These are phyloP conservation scores for Drosophila anceps DNA, from an alignment of 2,888 invertebrate species.

Conservation along the genomic window DNA sequence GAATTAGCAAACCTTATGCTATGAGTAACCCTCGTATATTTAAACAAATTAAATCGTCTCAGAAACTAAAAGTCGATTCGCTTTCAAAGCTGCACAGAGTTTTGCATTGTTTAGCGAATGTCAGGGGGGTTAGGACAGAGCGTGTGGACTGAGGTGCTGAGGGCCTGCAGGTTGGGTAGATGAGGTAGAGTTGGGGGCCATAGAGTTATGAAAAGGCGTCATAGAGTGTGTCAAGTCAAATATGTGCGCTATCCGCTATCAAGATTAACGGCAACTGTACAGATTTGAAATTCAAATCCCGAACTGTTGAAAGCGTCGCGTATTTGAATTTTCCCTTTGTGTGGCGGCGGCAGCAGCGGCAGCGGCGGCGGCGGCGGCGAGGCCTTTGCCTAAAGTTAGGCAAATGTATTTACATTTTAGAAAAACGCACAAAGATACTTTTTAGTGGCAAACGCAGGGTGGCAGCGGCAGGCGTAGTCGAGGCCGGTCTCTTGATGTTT, in stretches of 20 bases:
- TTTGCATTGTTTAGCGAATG: conserved; percentile 44
- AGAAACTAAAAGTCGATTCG: conserved; percentile 55
- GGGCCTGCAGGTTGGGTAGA: not conserved
- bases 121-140: conserved; percentile 8
- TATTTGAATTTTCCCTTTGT: conserved; percentile 72
- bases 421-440: conserved; percentile 64
- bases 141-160: too few species aligned
- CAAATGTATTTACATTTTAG: conserved; percentile 81
- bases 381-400: conserved; percentile 72
- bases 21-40: conserved; percentile 41
- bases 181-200: not conserved
- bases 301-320: conserved; percentile 58
- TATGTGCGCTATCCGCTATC: conserved; percentile 50
- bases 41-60: conserved; percentile 67
- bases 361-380: not conserved
- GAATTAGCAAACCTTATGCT: not conserved
- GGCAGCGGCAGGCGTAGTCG: conserved; percentile 31
- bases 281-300: conserved; percentile 76
- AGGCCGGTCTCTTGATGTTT: conserved; percentile 58
- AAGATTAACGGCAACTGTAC: conserved; percentile 66
- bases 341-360: not conserved
- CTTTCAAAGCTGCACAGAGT: conserved; percentile 49
- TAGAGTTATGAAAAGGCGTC: conserved; percentile 64
- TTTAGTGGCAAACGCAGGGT: conserved; percentile 51
- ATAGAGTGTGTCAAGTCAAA: conserved; percentile 65